Evolutionary conservation across 2,888 invertebrate genomes (phyloP).

Genomic region (Sipunculus nudus): DNA sequence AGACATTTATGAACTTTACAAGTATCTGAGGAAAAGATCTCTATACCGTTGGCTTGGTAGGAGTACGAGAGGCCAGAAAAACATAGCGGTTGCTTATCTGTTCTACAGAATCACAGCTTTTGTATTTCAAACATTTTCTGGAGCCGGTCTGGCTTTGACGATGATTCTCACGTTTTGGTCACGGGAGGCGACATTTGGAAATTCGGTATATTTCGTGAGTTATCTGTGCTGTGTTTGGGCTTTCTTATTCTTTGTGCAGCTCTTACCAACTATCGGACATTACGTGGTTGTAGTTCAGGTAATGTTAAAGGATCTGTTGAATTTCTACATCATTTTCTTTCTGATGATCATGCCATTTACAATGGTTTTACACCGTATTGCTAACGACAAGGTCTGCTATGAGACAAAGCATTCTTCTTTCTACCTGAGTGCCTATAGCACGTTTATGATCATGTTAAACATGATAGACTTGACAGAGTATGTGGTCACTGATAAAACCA

Average conservation of each 20-base stretch:
- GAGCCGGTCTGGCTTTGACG: too few species aligned
- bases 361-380: slow-evolving; percentile 18
- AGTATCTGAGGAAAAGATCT: too few species aligned
- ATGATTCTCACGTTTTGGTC: too few species aligned
- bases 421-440: slow-evolving; percentile 16
- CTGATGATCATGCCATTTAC: slow-evolving; percentile 20
- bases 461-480: slow-evolving; percentile 21
- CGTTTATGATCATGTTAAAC: slow-evolving; percentile 22
- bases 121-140: too few species aligned
- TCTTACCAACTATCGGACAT: slow-evolving; percentile 19
- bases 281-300: slow-evolving; percentile 23
- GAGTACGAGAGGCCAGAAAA: too few species aligned
- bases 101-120: too few species aligned
- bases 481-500: background rate
- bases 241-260: slow-evolving; percentile 21
- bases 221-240: slow-evolving; percentile 9
- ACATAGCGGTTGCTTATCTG: too few species aligned
- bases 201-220: too few species aligned
- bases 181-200: too few species aligned
- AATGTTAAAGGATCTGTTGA: slow-evolving; percentile 25
- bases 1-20: too few species aligned
- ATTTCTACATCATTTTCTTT: slow-evolving; percentile 20
- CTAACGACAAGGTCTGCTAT: slow-evolving; percentile 13
- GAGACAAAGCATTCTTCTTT: slow-evolving; percentile 1
- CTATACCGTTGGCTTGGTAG: too few species aligned